Evolutionary conservation across 2,113 vertebrate genomes (phyloP), one percentile per base, ranked within the genome.

Genomic region (Halichoerus grypus): DNA sequence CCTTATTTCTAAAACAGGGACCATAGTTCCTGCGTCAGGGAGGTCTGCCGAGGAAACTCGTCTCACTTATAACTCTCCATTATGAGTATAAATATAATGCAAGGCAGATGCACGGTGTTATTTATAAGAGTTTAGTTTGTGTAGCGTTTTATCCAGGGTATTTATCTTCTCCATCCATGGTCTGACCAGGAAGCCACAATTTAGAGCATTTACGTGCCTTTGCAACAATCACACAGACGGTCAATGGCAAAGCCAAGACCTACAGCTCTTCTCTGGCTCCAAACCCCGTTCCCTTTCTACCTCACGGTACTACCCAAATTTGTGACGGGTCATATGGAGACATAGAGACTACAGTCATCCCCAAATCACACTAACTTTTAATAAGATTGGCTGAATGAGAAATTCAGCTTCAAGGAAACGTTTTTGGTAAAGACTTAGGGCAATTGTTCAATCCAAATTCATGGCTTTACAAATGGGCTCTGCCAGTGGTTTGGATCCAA

Each of bases 241-340:
- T 0, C 0, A 3, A 16, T 0, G 0, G n/a, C 55, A 8, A 39
- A 33, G 63, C 31, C 3, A 13, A 77, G 36, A 24, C 3, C 21
- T 8, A 1, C 31, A 14, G 10, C 31, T 2, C 31, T 42, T 2
- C 3, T 16, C 31, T 1, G 2, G 24, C 42, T 13, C 72, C 3
- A 8, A 21, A 6, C 3, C 14, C 49, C 2, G 5, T 10, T 6
- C 36, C 15, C 22, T 42, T 67, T 7, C 31, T 19, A 0, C 19
- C 3, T 69, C 7, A 24, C 0, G 24, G 71, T 3, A 0, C 46
- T 7, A n/a, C 39, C 53, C 63, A 36, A 1, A 2, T 4, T 21
- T 15, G 71, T 15, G 13, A 16, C 55, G 9, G 15, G 8, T 14
- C 3, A 1, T 3, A 26, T 0, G 11, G 51, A 7, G 9, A 16